Conservation (phyloP, 1,140 invertebrate genomes). For the Drosophila ananassae region DNA sequence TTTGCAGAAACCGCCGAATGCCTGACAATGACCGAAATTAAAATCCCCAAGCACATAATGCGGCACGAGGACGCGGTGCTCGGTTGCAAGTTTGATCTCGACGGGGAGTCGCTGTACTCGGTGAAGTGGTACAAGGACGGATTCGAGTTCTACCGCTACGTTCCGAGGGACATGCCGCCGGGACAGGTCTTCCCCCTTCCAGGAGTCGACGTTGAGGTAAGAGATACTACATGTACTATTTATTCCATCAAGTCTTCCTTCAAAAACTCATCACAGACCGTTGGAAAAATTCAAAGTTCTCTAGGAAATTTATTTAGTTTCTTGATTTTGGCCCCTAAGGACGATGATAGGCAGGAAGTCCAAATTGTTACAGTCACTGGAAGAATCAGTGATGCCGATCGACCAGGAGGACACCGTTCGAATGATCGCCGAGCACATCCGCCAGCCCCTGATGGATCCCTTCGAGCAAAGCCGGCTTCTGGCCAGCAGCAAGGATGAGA, state of each 20-base stretch:
- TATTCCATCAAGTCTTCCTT: background rate
- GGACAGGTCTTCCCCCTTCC: conserved; percentile 89
- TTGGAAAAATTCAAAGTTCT: conserved; percentile 17
- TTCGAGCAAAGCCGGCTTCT: conserved; percentile 19
- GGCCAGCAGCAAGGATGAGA: conserved; percentile 13
- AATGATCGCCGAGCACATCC: conserved; percentile 48
- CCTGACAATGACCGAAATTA: conserved; percentile 87
- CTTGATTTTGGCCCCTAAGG: conserved; percentile 10
- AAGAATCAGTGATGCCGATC: conserved; percentile 43
- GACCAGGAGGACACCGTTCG: conserved; percentile 42
- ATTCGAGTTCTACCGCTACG: conserved; percentile 93
- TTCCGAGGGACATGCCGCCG: conserved; percentile 89
- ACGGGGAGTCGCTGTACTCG: conserved; percentile 92
- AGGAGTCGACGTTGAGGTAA: conserved; percentile 93
- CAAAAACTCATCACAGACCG: background rate
- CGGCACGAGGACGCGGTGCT: conserved; percentile 88
- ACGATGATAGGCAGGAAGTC: conserved; percentile 59
- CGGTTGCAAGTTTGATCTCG: conserved; percentile 92
- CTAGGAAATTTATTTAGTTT: background rate
- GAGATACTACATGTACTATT: conserved; percentile 55
- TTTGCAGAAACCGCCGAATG: conserved; percentile 79
- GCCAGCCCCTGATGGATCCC: conserved; percentile 46
- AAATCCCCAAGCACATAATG: conserved; percentile 88
- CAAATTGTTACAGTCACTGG: conserved; percentile 59
- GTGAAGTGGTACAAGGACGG: conserved; percentile 96